These are phyloP conservation scores for Tragulus kanchil DNA, from an alignment of 2,113 vertebrate species.

Conservation along the genomic window DNA sequence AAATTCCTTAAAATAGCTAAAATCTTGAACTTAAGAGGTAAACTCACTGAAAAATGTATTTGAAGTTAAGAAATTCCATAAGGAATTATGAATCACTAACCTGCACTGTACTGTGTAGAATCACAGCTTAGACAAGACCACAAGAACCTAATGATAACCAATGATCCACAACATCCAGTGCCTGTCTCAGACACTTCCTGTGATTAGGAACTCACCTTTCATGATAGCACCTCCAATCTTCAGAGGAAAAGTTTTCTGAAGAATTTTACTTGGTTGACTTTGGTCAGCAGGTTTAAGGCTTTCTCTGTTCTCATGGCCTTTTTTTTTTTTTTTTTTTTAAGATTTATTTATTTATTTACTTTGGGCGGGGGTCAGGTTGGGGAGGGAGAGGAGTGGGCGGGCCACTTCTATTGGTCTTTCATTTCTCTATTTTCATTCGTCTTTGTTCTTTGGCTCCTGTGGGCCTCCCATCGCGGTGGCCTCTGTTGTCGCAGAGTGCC, in stretches of 20 bases:
- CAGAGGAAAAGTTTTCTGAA: not conserved
- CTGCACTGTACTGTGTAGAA: not conserved
- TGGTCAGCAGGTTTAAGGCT: not conserved
- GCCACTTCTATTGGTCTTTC: no score
- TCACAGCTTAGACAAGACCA: not conserved
- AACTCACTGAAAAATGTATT: conserved; percentile 19
- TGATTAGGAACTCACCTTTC: not conserved
- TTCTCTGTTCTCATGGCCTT: not conserved
- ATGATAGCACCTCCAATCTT: not conserved
- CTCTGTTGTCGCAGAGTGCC: no score
- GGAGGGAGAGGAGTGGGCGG: no score
- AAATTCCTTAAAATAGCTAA: conserved; percentile 23
- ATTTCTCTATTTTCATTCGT: no score
- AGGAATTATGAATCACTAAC: not conserved
- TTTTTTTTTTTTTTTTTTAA: no score
- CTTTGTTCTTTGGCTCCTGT: no score
- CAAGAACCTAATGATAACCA: not conserved
- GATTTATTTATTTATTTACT: no score
- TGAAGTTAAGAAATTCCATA: conserved; percentile 18
- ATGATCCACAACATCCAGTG: not conserved
- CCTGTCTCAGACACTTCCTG: not conserved
- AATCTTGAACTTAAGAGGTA: conserved; percentile 23
- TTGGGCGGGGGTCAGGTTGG: no score
- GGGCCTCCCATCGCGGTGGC: no score
- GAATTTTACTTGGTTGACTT: not conserved